Evolutionary conservation across 2,797 vertebrate species (phyloP).

Genomic region (Myotis pilosus): DNA sequence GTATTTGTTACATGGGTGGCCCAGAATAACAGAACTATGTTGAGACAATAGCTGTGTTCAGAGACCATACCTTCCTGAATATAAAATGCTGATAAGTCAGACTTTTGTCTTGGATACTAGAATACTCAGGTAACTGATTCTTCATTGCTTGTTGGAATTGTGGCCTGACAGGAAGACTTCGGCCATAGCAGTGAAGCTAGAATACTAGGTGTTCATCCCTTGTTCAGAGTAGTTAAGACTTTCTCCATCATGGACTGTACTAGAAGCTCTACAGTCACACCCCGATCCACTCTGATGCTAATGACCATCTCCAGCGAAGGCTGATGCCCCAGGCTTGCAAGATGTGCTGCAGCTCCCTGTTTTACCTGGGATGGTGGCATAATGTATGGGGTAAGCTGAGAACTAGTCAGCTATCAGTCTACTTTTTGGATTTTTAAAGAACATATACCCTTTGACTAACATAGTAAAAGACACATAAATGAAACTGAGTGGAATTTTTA

Average conservation of each 20-base stretch:
- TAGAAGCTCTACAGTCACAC: not conserved
- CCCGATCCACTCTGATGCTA: not conserved
- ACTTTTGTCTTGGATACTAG: not conserved
- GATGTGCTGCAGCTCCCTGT: not conserved
- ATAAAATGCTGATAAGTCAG: constrained; percentile 13
- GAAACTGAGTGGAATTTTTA: constrained; percentile 36
- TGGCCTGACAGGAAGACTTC: not conserved
- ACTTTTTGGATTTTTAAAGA: constrained; percentile 17
- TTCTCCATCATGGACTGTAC: not conserved
- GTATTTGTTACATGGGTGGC: not conserved
- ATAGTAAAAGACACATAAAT: not conserved
- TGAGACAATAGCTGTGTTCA: not conserved
- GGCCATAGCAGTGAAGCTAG: not conserved
- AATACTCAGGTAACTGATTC: not conserved
- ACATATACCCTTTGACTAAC: not conserved
- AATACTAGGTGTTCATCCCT: not conserved
- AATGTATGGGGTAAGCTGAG: not conserved
- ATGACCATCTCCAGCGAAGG: not conserved
- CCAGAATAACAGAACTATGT: not conserved
- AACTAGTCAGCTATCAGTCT: not conserved
- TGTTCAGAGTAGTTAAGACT: not conserved
- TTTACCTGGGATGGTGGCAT: not conserved
- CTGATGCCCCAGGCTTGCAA: not conserved
- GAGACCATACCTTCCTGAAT: not conserved
- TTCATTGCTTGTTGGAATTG: not conserved